Base-by-base conservation (phyloP, 2,113 vertebrate genomes). In the Tachuris rubrigastra region DNA sequence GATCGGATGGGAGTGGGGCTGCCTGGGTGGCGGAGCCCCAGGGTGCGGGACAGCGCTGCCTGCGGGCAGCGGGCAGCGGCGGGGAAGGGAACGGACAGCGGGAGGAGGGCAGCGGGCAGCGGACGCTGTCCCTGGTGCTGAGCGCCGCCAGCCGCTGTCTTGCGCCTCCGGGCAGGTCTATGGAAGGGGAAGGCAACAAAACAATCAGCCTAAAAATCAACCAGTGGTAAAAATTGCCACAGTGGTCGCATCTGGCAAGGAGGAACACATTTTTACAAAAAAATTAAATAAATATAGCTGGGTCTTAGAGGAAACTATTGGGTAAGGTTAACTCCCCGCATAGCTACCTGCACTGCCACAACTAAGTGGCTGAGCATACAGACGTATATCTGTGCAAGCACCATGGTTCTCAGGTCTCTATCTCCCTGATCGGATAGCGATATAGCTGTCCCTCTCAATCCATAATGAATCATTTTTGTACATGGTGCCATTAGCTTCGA, bases 101-200 rank as follows among this genome's bases (percentile, higher is more conserved):
- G 16, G 52, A 22, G 12, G 59, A 8, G 14, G 1, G 46, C 14
- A 53, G 56, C 17, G n/a, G 82, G 31, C 50, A 55, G 56, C 35
- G 31, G 82, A 25, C 59, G 95, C 98, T 98, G 97, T 98, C 98
- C 97, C 10, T 75, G 96, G 98, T 98, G 58, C 98, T 98, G 93
- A 88, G 31, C 81, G 39, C 22, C 11, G 6, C 71, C 55, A 9
- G 58, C 58, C 7, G 6, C 62, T 4, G 7, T 19, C 53, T 2
- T 6, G 28, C 2, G 7, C 22, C 24, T 22, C 22, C 16, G 5
- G 69, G 3, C 28, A 3, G 72, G 10, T 66, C 58, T 44, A 15
- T 1, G 20, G 13, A 31, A n/a, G 17, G 24, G 11, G 7, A 14
- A 27, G 47, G 33, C n/a, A 49, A 24, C 63, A 80, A 89, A 63